Evolutionary conservation across 1,140 invertebrate genomes (phyloP).

Genomic region (Drosophila orena): DNA sequence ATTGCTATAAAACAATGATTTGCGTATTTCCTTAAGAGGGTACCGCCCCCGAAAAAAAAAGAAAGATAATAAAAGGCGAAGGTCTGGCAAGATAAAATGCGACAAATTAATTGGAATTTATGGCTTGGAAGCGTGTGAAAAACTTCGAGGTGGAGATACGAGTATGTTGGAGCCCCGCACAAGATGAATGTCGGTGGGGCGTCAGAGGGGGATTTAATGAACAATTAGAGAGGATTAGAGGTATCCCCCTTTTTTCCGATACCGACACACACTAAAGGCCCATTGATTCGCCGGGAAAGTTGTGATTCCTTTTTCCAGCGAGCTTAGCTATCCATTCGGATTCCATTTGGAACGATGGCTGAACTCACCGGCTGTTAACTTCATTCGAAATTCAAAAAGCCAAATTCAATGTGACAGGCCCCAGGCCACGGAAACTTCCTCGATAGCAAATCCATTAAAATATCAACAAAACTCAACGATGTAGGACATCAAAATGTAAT

Average conservation of each 20-base stretch:
- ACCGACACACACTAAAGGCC: conserved; percentile 27
- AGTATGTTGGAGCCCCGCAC: neutral
- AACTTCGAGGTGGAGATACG: conserved; percentile 6
- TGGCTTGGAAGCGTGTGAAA: conserved; percentile 59
- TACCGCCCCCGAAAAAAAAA: conserved; percentile 28
- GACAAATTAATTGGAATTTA: conserved; percentile 81
- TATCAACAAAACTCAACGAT: conserved; percentile 76
- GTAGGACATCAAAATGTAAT: conserved; percentile 79
- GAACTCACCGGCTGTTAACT: conserved; percentile 53
- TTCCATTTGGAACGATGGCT: conserved; percentile 4
- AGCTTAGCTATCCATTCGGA: neutral
- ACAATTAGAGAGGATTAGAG: conserved; percentile 70
- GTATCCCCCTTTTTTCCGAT: neutral
- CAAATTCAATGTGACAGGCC: conserved; percentile 60
- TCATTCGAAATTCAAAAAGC: conserved; percentile 53
- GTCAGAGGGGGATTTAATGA: conserved; percentile 52
- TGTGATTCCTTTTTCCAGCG: conserved; percentile 1
- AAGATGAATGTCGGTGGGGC: conserved; percentile 38
- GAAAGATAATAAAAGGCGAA: conserved; percentile 40
- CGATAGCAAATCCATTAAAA: conserved; percentile 80
- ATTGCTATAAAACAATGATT: conserved; percentile 74
- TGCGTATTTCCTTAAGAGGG: conserved; percentile 46
- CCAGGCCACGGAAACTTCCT: conserved; percentile 48
- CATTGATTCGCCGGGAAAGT: conserved; percentile 12
- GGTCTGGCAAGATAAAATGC: conserved; percentile 61